phyloP scores from a whole-genome alignment of 2,888 invertebrate species.

The Caenorhabditis sp. region DNA sequence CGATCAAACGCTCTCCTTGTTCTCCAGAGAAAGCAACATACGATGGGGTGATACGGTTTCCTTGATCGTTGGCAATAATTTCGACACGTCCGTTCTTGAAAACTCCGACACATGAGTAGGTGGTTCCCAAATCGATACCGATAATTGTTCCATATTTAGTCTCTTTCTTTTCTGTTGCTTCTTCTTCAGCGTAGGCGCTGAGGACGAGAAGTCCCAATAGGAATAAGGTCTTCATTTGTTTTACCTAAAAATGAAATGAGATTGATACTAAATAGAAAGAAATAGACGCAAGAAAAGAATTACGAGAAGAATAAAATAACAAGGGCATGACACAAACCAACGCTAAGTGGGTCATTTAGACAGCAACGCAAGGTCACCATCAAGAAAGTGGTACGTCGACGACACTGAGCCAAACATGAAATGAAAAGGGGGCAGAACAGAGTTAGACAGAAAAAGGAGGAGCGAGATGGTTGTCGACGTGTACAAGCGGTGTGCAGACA shows the following conservation, averaged over 20 bases:
- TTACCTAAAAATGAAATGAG: not conserved
- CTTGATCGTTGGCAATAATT: slow-evolving; percentile 70
- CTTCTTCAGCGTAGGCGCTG: slow-evolving; percentile 54
- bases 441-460: slow-evolving; percentile 7
- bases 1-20: slow-evolving; percentile 75
- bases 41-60: slow-evolving; percentile 70
- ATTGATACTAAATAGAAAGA: no score
- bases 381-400: slow-evolving; percentile 25
- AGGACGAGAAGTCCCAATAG: slow-evolving; percentile 57
- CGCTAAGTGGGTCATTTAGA: slow-evolving; percentile 17
- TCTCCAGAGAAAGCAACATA: slow-evolving; percentile 70
- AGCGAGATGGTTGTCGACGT: slow-evolving; percentile 26
- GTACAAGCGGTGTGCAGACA: slow-evolving; percentile 16
- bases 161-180: slow-evolving; percentile 53
- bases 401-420: slow-evolving; percentile 21
- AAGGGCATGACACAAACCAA: slow-evolving; percentile 1
- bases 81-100: slow-evolving; percentile 73
- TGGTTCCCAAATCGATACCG: slow-evolving; percentile 72
- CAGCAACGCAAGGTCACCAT: slow-evolving; percentile 18
- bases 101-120: slow-evolving; percentile 71
- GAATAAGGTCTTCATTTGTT: slow-evolving; percentile 61
- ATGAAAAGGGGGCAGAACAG: slow-evolving; percentile 11
- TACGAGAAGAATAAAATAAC: slow-evolving; percentile 2
- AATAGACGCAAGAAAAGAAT: not conserved
- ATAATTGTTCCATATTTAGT: slow-evolving; percentile 70